Base-by-base conservation (phyloP, 2,888 invertebrate genomes). In the Serrognathus titanus region DNA sequence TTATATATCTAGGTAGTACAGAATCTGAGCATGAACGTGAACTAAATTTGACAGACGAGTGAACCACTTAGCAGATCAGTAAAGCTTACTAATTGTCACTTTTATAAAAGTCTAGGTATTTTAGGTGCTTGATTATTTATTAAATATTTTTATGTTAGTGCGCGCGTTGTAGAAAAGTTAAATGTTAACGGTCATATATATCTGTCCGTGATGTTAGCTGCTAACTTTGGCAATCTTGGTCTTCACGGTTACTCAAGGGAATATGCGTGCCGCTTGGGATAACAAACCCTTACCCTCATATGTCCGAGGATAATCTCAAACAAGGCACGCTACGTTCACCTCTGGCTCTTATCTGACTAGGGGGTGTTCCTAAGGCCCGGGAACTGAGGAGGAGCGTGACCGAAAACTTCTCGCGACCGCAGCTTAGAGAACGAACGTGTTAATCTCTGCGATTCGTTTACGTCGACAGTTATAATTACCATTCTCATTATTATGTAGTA, bases 281-380 rank as follows among this genome's bases (percentile, higher is more conserved):
- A 70, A 70, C 69, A 70, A 68, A 66, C 64, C 66, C 61, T 53
- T 63, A 66, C 67, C 66, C 67, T 69, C 68, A 65, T 69, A 70
- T 69, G 69, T 69, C 69, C 66, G 56, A 65, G 69, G 67, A 70
- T 70, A 70, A 70, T 70, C 68, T 68, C 61, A 63, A 67, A 61
- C 66, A 63, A 62, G 64, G 67, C 67, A 69, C 69, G 68, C 67
- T 65, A 61, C 54, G 54, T 47, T 12, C 20, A 49, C 39, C 20
- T 49, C 24, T 35, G 35, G 47, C 47, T 35, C 24, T 47, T 47
- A 47, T 47, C 47, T 47, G 35, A 24, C 47, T 11, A n/a, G 31
- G 47, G 35, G 35, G 24, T 31, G 24, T 31, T 31, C 24, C 24
- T 31, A 31, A 31, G 24, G 24, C 24, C 24, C 24, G 4, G 24